Evolutionary conservation across 2,797 vertebrate species (phyloP), one percentile per base, ranked within the genome.

Genomic region (Dendrocincla fuliginosa): DNA sequence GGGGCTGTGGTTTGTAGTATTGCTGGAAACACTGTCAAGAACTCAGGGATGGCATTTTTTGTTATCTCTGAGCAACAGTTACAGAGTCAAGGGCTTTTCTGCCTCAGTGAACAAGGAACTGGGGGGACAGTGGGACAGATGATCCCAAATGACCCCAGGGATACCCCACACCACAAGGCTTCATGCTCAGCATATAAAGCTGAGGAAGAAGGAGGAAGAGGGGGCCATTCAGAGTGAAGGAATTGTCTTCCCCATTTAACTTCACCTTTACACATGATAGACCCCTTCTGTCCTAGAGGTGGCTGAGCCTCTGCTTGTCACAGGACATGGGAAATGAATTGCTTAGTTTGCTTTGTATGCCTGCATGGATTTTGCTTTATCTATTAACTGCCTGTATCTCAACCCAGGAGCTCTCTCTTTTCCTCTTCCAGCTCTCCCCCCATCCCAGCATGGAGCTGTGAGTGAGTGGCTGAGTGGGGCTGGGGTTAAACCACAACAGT

Each of bases 401-500:
- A 65, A 5, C 8, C 11, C 64, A 30, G 0, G 5, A n/a, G 32
- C 6, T 65, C 28, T 65, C 46, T 55, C 52, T 87, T 25, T 49
- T 23, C 65, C 76, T 32, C 25, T 52, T 16, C 46, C 57, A 52
- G 3, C n/a, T 76, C 57, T 33, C 11, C 50, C 18, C 33, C 33
- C 46, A 39, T 20, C 52, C 70, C 71, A 37, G 61, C 65, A 23
- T 2, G 4, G 32, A 49, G 61, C 35, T 37, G 61, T 35, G 41
- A 71, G 71, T 37, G 27, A 55, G 89, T 0, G 28, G 35, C 52
- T 71, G 52, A 49, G 46, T 65, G 65, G 41, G 78, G 78, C 65
- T 83, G 84, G 84, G 89, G 89, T 77, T 83, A 91, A 91, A 77
- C 65, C 89, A 83, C 89, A 91, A 52, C 76, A 71, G 89, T 92